phyloP scores from a whole-genome alignment of 2,797 vertebrate species.

The Salmo trutta region DNA sequence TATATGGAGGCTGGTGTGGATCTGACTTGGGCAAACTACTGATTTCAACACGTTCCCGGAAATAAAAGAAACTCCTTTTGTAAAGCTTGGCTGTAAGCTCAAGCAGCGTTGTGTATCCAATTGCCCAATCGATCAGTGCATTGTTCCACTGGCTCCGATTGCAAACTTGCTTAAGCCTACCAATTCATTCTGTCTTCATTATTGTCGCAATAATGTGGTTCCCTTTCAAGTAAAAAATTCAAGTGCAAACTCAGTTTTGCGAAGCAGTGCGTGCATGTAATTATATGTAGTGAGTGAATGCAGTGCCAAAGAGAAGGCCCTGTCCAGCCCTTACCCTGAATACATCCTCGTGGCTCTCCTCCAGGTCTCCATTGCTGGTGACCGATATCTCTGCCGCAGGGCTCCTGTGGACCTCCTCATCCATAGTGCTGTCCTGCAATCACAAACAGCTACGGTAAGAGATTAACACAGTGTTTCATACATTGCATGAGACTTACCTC shows the following conservation, averaged over 20 bases:
- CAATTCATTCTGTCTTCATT: neutral
- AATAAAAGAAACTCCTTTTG: neutral
- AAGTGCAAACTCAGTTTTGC: neutral
- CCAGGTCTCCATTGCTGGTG: constrained; percentile 92
- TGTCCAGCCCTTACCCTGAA: constrained; percentile 80
- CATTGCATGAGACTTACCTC: neutral
- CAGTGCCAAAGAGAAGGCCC: neutral
- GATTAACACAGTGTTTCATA: neutral
- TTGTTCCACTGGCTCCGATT: neutral
- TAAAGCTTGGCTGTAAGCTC: no score
- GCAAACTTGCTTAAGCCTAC: neutral
- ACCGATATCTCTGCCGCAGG: constrained; percentile 94
- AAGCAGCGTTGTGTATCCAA: neutral
- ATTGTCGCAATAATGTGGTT: neutral
- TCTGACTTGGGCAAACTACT: neutral
- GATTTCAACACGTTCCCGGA: neutral
- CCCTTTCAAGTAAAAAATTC: neutral
- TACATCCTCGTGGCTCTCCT: constrained; percentile 78
- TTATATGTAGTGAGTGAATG: neutral
- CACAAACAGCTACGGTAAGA: constrained; percentile 9
- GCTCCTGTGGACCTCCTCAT: constrained; percentile 87
- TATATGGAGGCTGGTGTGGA: neutral
- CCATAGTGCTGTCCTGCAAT: constrained; percentile 80
- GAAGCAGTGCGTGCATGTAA: neutral
- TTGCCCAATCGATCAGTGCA: neutral